Percentiles rank a stretch among this genome's conserved stretches.
Evolutionary conservation across 1,140 invertebrate genomes (phyloP).

Genomic region (Propsilocerus akamusi): DNA sequence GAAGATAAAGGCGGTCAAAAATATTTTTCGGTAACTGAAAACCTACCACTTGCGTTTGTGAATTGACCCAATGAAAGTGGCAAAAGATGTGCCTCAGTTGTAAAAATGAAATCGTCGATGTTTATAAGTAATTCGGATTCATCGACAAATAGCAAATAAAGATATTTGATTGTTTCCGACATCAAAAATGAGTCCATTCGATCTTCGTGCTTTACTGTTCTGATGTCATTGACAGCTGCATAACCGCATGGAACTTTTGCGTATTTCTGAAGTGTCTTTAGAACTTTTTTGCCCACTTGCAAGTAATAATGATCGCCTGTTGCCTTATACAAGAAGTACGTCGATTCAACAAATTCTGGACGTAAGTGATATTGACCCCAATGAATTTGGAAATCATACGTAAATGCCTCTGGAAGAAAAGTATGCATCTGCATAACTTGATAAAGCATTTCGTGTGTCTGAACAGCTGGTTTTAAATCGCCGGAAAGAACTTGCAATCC

Average conservation of each 20-base stretch:
- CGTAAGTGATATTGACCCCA: constrained; percentile 95
- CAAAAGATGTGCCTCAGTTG: constrained; percentile 91
- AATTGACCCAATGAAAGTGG: constrained; percentile 58
- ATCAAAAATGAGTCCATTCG: constrained; percentile 97
- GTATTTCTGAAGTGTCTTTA: constrained; percentile 80
- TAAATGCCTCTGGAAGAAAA: constrained; percentile 96
- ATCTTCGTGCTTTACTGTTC: constrained; percentile 78
- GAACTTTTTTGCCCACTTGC: constrained; percentile 74
- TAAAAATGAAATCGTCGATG: constrained; percentile 92
- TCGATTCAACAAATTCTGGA: constrained; percentile 96
- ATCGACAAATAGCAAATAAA: constrained; percentile 86
- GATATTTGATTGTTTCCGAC: constrained; percentile 95
- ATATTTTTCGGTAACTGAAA: no score
- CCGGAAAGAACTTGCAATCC: constrained; percentile 78
- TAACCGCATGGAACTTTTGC: constrained; percentile 89
- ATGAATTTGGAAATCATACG: constrained; percentile 87
- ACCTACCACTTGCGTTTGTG: constrained; percentile 21
- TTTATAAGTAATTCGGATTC: constrained; percentile 72
- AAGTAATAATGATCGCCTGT: constrained; percentile 92
- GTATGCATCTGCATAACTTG: constrained; percentile 94
- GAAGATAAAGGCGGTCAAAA: no score
- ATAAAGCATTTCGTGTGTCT: constrained; percentile 93
- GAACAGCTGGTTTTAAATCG: constrained; percentile 88
- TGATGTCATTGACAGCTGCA: constrained; percentile 90
- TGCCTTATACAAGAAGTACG: constrained; percentile 89